phyloP scores from a whole-genome alignment of 2,888 invertebrate genomes.

The Pollenia amentaria region DNA sequence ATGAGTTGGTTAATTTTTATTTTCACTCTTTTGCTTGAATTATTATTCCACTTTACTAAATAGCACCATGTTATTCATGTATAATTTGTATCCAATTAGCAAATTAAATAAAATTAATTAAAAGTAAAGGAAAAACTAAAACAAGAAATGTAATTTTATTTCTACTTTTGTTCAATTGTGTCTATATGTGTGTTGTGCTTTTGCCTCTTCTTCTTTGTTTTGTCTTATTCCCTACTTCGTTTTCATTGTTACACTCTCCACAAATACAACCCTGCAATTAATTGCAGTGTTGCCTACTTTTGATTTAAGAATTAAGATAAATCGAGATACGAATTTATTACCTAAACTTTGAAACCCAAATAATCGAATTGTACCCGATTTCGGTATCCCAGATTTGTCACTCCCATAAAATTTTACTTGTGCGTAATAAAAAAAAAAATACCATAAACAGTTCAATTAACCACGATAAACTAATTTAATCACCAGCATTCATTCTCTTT shows the following conservation, averaged over 20 bases:
- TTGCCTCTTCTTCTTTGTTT: constrained; percentile 23
- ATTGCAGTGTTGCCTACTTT: neutral
- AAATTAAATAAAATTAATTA: constrained; percentile 55
- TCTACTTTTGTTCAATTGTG: constrained; percentile 50
- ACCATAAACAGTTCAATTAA: too few species aligned
- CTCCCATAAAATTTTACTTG: too few species aligned
- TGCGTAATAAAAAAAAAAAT: too few species aligned
- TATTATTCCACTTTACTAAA: constrained; percentile 1
- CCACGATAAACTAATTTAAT: too few species aligned
- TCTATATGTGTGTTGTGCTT: constrained; percentile 20
- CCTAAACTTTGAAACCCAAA: too few species aligned
- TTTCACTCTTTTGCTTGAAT: constrained; percentile 18
- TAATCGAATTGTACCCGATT: too few species aligned
- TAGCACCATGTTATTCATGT: constrained; percentile 43
- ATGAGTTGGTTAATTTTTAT: neutral
- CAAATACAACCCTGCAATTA: constrained; percentile 41
- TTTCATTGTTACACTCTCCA: constrained; percentile 50
- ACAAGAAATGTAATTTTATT: constrained; percentile 54
- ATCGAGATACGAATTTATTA: too few species aligned
- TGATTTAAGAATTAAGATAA: neutral
- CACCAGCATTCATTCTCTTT: too few species aligned
- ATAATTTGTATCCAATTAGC: constrained; percentile 42
- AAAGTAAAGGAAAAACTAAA: constrained; percentile 60
- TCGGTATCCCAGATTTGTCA: too few species aligned
- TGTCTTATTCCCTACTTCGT: neutral